These are phyloP conservation scores for Berghia stephanieae DNA, from an alignment of 1,140 invertebrate genomes.

Conservation along the genomic window DNA sequence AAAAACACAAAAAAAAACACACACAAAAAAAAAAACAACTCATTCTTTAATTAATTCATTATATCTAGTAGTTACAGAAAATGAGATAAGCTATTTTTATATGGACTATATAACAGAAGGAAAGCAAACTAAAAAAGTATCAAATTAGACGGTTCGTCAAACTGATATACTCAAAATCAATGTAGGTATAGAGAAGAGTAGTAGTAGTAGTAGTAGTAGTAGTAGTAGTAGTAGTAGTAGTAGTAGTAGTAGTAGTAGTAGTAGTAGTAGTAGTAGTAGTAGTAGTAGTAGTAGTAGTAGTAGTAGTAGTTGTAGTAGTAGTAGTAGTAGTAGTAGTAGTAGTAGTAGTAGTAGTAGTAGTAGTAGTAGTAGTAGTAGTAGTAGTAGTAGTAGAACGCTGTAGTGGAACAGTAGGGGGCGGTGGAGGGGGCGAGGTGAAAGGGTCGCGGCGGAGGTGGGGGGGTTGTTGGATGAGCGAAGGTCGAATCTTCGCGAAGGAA, in stretches of 20 bases:
- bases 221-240: constrained; percentile 20
- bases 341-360: constrained; percentile 12
- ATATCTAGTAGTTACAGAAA: background rate
- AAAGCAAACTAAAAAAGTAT: background rate
- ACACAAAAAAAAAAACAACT: background rate
- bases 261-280: constrained; percentile 16
- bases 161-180: background rate
- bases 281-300: constrained; percentile 19
- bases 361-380: too few species aligned
- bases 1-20: background rate
- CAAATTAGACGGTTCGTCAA: background rate
- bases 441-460: too few species aligned
- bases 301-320: constrained; percentile 22
- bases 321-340: constrained; percentile 24
- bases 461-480: too few species aligned
- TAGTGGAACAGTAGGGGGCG: too few species aligned
- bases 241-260: constrained; percentile 22
- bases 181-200: too few species aligned
- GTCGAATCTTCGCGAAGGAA: too few species aligned
- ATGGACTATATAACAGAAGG: background rate
- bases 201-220: constrained; percentile 16
- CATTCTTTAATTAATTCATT: background rate
- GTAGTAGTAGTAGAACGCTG: too few species aligned
- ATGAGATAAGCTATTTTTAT: background rate
- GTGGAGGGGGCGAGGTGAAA: too few species aligned